These are phyloP conservation scores for Flexamia atlantica DNA, from an alignment of 2,888 invertebrate species.

Conservation along the genomic window DNA sequence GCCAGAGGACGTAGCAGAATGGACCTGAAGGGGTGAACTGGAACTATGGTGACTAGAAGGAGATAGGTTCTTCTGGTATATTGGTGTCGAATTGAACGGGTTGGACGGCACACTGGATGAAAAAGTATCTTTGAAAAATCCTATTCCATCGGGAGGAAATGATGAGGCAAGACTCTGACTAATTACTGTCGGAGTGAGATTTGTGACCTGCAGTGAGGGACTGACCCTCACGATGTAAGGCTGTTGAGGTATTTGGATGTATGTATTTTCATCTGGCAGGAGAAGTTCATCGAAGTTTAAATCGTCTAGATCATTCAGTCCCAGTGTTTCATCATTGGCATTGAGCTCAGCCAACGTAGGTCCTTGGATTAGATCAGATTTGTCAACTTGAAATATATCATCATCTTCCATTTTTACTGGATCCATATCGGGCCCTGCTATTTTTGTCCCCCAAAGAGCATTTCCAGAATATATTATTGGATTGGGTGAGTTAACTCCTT, in stretches of 20 bases:
- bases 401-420: slow-evolving; percentile 91
- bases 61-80: slow-evolving; percentile 77
- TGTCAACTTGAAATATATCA: slow-evolving; percentile 93
- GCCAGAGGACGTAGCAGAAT: slow-evolving; percentile 71
- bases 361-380: slow-evolving; percentile 89
- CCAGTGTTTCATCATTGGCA: slow-evolving; percentile 83
- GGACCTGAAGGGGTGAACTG: slow-evolving; percentile 76
- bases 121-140: slow-evolving; percentile 72
- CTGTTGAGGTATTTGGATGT: slow-evolving; percentile 74
- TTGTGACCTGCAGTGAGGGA: slow-evolving; percentile 73
- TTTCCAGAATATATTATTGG: slow-evolving; percentile 66
- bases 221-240: slow-evolving; percentile 77
- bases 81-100: slow-evolving; percentile 74
- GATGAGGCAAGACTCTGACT: slow-evolving; percentile 70
- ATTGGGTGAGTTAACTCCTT: slow-evolving; percentile 67
- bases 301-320: slow-evolving; percentile 79
- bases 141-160: slow-evolving; percentile 72
- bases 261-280: slow-evolving; percentile 83
- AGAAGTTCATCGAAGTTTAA: slow-evolving; percentile 92
- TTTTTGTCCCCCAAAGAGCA: slow-evolving; percentile 62
- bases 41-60: slow-evolving; percentile 83
- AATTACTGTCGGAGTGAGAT: slow-evolving; percentile 57
- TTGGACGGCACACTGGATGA: slow-evolving; percentile 76
- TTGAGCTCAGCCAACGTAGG: slow-evolving; percentile 92
- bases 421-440: slow-evolving; percentile 65